phyloP scores from a whole-genome alignment of 2,797 vertebrate genomes.

The Thalassophryne amazonica region DNA sequence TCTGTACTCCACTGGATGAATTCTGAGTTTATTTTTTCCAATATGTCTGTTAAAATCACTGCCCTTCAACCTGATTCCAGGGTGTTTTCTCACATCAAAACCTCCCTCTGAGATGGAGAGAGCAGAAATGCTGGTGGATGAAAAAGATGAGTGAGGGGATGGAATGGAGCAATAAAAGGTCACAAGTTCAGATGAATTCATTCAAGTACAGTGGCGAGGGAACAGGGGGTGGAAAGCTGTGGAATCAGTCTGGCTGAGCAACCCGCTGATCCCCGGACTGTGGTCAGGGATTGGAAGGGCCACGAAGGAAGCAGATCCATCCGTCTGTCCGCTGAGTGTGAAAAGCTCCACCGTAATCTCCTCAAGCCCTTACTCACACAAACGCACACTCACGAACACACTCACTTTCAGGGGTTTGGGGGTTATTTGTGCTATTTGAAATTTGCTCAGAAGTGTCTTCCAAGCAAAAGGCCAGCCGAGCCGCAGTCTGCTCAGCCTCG shows the following conservation, averaged over 20 bases:
- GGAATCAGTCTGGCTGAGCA: constrained; percentile 62
- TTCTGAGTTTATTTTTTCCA: constrained; percentile 21
- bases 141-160: constrained; percentile 34
- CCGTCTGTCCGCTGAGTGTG: constrained; percentile 67
- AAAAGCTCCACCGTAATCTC: constrained; percentile 72
- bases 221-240: constrained; percentile 56
- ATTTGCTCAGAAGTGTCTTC: constrained; percentile 74
- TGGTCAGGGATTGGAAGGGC: constrained; percentile 60
- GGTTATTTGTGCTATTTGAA: constrained; percentile 71
- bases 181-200: constrained; percentile 48
- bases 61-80: constrained; percentile 27
- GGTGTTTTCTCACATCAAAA: constrained; percentile 36
- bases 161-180: constrained; percentile 45
- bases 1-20: constrained; percentile 5
- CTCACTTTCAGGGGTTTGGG: constrained; percentile 51
- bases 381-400: constrained; percentile 15
- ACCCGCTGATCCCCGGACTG: constrained; percentile 60
- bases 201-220: constrained; percentile 33
- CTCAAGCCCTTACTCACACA: constrained; percentile 48
- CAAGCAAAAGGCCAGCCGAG: constrained; percentile 59
- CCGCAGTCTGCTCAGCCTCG: constrained; percentile 23
- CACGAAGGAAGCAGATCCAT: constrained; percentile 60
- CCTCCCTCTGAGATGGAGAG: constrained; percentile 1
- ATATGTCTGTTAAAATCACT: constrained; percentile 23
- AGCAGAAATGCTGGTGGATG: constrained; percentile 35